Evolutionary conservation across 2,888 invertebrate species (phyloP), one percentile per base, ranked within the genome.

Genomic region (Protophormia terraenovae): DNA sequence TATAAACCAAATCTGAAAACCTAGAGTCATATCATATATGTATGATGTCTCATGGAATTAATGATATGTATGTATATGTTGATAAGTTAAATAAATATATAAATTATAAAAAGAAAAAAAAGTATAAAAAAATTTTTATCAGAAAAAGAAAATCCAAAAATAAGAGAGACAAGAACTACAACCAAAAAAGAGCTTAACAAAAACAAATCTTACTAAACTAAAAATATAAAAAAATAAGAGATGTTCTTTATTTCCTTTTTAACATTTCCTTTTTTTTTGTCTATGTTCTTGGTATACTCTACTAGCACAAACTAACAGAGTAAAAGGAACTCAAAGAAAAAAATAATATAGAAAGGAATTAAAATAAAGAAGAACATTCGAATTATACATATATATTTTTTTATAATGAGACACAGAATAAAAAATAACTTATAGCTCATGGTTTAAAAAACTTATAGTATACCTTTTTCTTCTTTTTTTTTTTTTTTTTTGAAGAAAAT

Each of bases 261-360:
- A 24, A 19, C 41, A 41, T 62, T 62, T 81, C 22, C 35, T 47
- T 60, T n/a, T n/a, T n/a, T n/a, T 38, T 7, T 19, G 19, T n/a
- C 16, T 19, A 27, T 12, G 14, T 24, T 55, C 22, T 50, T 2
- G n/a, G 0, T 12, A 19, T 29, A 41, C 14, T 5, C 71, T 38
- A 32, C 8, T 27, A 66, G 45, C 24, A 64, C 19, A 38, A 45
- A 14, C 8, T 14, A 29, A 16, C 47, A 64, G 47, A 27, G 16
- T 16, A 41, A 66, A n/a, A 66, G 16, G 14, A 41, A 64, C 8
- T 38, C 64, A 69, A 3, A 71, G 16, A 35, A 79, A 41, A 69
- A 45, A 83, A 27, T n/a, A 47, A 16, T 12, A 67, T 38, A n/a
- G 64, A 76, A 81, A 79, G 66, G 66, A 67, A 76, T 19, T 47